phyloP scores from a whole-genome alignment of 92 coral and sea anemone species.

The Parazoanthus darwini region DNA sequence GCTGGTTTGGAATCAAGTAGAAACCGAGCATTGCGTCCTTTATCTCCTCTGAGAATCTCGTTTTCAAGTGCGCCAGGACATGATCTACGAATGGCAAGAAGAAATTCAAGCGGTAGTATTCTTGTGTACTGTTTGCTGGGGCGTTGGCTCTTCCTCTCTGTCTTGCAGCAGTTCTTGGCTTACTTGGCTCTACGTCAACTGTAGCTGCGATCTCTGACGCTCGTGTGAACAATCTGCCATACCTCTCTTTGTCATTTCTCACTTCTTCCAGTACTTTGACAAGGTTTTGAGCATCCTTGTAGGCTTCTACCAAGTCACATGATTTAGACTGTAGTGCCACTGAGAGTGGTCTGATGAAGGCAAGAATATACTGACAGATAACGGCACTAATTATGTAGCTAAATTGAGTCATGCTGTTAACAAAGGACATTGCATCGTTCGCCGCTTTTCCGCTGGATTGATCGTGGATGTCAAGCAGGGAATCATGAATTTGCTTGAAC shows the following conservation, averaged over 20 bases:
- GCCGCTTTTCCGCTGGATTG: slow-evolving; percentile 51
- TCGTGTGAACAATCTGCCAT: not conserved
- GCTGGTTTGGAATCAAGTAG: slow-evolving; percentile 43
- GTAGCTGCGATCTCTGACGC: not conserved
- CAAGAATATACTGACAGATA: slow-evolving; percentile 48
- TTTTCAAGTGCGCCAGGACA: not conserved
- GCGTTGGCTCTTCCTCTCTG: not conserved
- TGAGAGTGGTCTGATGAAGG: slow-evolving; percentile 57
- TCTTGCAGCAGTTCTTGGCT: not conserved
- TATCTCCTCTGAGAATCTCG: slow-evolving; percentile 30
- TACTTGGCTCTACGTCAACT: not conserved
- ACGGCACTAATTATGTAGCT: slow-evolving; percentile 49
- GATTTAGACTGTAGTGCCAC: slow-evolving; percentile 53
- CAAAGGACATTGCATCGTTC: slow-evolving; percentile 50
- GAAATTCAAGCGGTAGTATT: not conserved
- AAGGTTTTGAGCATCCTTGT: not conserved
- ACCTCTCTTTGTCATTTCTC: not conserved
- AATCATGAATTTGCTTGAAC: slow-evolving; percentile 40
- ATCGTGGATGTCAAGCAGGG: slow-evolving; percentile 49
- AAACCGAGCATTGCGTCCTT: slow-evolving; percentile 5
- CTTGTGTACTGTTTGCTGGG: not conserved
- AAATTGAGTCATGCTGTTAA: slow-evolving; percentile 56
- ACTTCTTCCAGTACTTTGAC: not conserved
- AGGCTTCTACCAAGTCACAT: slow-evolving; percentile 46
- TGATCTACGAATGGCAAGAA: not conserved